Conservation (phyloP, 2,888 invertebrate genomes). For the Pristionchus exspectatus region DNA sequence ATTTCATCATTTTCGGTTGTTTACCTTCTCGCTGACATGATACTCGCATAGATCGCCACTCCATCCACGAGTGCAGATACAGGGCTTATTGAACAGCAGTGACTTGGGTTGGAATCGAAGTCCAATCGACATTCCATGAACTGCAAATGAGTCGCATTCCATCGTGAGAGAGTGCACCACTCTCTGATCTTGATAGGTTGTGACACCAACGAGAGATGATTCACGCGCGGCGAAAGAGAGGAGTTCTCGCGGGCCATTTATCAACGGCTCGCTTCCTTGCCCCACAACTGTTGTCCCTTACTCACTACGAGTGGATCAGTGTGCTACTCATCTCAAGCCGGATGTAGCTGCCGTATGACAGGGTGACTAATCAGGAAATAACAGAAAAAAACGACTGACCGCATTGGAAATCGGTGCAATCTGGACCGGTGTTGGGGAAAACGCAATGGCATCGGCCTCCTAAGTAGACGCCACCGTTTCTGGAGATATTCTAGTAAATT, state of each 20-base stretch:
- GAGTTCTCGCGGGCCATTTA: not conserved
- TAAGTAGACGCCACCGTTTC: constrained; percentile 63
- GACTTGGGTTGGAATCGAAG: constrained; percentile 71
- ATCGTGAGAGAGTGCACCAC: not conserved
- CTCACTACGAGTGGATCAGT: not conserved
- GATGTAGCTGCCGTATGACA: not conserved
- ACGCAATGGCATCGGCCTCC: constrained; percentile 70
- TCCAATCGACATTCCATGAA: constrained; percentile 71
- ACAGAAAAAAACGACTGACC: constrained; percentile 57
- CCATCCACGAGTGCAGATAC: constrained; percentile 72
- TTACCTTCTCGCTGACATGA: constrained; percentile 71
- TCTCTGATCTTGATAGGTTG: constrained; percentile 19
- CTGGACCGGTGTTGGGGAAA: constrained; percentile 69
- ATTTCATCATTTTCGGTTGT: constrained; percentile 28
- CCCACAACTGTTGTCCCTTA: constrained; percentile 22
- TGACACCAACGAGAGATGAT: not conserved
- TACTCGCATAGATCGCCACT: constrained; percentile 73
- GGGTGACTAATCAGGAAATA: not conserved
- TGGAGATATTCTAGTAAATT: not conserved
- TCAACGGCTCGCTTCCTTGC: constrained; percentile 6
- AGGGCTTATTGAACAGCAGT: constrained; percentile 69
- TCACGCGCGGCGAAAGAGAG: not conserved
- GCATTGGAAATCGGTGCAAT: constrained; percentile 73
- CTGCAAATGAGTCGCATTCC: constrained; percentile 60
- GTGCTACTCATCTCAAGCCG: not conserved